Conservation (phyloP, 2,113 vertebrate species). For the Epinephelus moara region DNA sequence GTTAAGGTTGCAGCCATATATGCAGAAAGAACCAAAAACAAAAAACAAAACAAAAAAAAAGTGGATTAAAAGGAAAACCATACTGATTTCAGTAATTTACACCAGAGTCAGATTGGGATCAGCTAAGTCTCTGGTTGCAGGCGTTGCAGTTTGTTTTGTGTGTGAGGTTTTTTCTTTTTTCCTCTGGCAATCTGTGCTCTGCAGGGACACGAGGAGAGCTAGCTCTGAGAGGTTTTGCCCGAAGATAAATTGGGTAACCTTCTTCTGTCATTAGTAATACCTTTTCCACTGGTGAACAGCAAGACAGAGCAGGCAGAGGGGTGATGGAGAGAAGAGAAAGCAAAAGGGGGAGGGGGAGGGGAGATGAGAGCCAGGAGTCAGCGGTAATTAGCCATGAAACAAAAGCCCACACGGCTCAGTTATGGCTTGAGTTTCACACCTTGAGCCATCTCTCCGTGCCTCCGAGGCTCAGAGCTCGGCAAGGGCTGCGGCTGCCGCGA, state of each 20-base stretch:
- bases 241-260: conserved; percentile 89
- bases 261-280: conserved; percentile 87
- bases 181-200: conserved; percentile 60
- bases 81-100: conserved; percentile 19
- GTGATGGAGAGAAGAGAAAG: conserved; percentile 76
- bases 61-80: not conserved
- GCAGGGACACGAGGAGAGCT: conserved; percentile 58
- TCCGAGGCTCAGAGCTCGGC: conserved; percentile 41
- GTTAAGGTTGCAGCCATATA: not conserved
- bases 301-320: conserved; percentile 69
- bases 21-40: not conserved
- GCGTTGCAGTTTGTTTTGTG: conserved; percentile 44
- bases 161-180: conserved; percentile 26
- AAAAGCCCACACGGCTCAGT: conserved; percentile 81
- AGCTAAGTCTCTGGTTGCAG: conserved; percentile 31
- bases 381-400: conserved; percentile 87
- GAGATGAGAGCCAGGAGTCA: conserved; percentile 70
- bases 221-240: conserved; percentile 80
- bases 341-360: not conserved
- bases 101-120: conserved; percentile 31
- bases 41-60: not conserved
- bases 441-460: conserved; percentile 53
- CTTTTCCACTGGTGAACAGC: conserved; percentile 83
- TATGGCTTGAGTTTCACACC: conserved; percentile 71
- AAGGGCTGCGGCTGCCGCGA: conserved; percentile 38